These are phyloP conservation scores for Latrodectus elegans DNA, from an alignment of 2,888 invertebrate genomes.

Conservation along the genomic window DNA sequence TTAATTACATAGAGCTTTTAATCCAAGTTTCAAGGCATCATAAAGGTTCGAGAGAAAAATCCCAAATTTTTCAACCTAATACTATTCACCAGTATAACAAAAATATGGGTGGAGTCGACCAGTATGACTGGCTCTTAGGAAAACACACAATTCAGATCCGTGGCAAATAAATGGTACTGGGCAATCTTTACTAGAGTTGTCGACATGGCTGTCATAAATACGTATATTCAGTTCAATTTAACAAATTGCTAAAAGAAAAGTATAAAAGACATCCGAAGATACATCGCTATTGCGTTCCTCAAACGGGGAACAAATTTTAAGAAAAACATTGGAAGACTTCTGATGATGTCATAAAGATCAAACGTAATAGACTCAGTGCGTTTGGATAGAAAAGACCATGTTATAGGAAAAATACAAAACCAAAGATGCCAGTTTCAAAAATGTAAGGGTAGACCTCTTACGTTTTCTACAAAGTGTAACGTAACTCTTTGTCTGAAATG, in stretches of 20 bases:
- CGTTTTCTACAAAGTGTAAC: not conserved
- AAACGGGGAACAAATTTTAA: conserved; percentile 23
- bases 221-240: conserved; percentile 21
- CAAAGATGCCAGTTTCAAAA: not conserved
- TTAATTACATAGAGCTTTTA: conserved; percentile 19
- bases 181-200: conserved; percentile 7
- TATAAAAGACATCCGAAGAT: not conserved
- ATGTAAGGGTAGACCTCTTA: conserved; percentile 26
- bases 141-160: too few species aligned
- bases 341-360: conserved; percentile 16
- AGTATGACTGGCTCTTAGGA: conserved; percentile 9
- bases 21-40: not conserved
- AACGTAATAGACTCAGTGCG: not conserved
- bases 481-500: conserved; percentile 3
- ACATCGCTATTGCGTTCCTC: conserved; percentile 2
- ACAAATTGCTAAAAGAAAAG: conserved; percentile 10
- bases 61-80: too few species aligned
- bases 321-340: not conserved
- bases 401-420: too few species aligned
- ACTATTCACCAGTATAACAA: conserved; percentile 7
- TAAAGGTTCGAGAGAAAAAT: conserved; percentile 17
- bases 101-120: conserved; percentile 22
- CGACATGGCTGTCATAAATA: conserved; percentile 23
- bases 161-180: conserved; percentile 1
- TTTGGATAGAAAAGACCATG: too few species aligned